These are phyloP conservation scores for Tautogolabrus adspersus DNA, from an alignment of 2,113 vertebrate genomes.

Conservation along the genomic window DNA sequence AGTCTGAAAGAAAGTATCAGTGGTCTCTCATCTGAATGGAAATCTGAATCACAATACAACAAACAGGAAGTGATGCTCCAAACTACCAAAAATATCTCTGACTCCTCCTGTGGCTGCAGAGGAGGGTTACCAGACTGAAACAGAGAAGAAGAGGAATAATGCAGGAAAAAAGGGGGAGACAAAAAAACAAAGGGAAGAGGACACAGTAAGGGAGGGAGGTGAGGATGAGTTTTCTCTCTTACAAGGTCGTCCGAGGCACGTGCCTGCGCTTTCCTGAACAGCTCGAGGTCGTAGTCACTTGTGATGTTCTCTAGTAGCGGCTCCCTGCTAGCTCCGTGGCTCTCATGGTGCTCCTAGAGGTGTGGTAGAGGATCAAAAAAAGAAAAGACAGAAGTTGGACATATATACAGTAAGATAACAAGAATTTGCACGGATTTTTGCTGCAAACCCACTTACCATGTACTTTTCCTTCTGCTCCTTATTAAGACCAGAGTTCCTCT, in stretches of 20 bases:
- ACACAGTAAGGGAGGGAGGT: constrained; percentile 47
- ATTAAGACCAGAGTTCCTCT: constrained; percentile 91
- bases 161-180: constrained; percentile 19
- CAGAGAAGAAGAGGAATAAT: constrained; percentile 63
- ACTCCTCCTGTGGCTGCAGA: constrained; percentile 66
- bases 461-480: constrained; percentile 98
- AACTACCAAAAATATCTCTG: constrained; percentile 70
- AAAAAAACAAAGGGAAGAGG: constrained; percentile 18
- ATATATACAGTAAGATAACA: neutral
- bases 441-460: constrained; percentile 80
- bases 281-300: constrained; percentile 97
- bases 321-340: constrained; percentile 90
- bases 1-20: neutral
- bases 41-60: constrained; percentile 30
- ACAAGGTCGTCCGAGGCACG: constrained; percentile 97
- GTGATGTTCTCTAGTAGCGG: constrained; percentile 98
- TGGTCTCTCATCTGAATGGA: neutral
- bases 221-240: constrained; percentile 86
- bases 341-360: constrained; percentile 91
- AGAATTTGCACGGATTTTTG: no score
- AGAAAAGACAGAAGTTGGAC: no score
- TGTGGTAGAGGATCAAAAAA: fast-evolving
- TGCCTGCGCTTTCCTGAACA: constrained; percentile 98
- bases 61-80: constrained; percentile 56
- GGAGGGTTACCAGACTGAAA: constrained; percentile 64